Percentiles rank a stretch among this genome's conserved stretches.
Evolutionary conservation across 2,888 invertebrate species (phyloP).

Genomic region (Tachina fera): DNA sequence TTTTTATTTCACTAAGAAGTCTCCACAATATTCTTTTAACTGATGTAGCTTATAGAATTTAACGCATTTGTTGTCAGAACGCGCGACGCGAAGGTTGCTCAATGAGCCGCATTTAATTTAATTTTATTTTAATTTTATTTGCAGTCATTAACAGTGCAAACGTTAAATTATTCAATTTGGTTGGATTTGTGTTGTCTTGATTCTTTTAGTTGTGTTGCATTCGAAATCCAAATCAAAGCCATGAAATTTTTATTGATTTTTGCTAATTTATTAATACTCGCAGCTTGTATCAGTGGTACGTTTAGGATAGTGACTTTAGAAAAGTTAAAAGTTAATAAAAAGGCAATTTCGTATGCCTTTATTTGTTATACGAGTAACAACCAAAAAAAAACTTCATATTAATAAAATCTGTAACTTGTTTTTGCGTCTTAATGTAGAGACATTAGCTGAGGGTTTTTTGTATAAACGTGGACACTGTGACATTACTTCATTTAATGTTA

Average conservation of each 20-base stretch:
- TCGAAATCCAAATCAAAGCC: conserved; percentile 42
- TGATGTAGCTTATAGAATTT: conserved; percentile 76
- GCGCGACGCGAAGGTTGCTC: conserved; percentile 69
- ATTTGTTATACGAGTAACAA: conserved; percentile 1
- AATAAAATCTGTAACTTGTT: conserved; percentile 5
- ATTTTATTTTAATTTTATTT: no score
- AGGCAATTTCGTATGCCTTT: neutral
- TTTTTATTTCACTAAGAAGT: conserved; percentile 50
- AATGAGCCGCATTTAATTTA: conserved; percentile 45
- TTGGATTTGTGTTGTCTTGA: conserved; percentile 37
- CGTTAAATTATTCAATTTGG: conserved; percentile 46
- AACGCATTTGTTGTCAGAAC: conserved; percentile 77
- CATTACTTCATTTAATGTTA: conserved; percentile 73
- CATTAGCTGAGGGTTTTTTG: conserved; percentile 71
- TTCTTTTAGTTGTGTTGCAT: conserved; percentile 34
- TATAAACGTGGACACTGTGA: conserved; percentile 78
- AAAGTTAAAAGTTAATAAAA: no score
- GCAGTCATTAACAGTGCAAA: conserved; percentile 21
- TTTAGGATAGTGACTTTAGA: neutral
- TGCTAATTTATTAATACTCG: conserved; percentile 27
- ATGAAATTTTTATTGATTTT: conserved; percentile 45
- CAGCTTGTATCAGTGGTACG: conserved; percentile 53
- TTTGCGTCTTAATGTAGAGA: conserved; percentile 36
- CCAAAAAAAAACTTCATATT: neutral
- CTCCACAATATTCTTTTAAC: conserved; percentile 75